phyloP scores from a whole-genome alignment of 2,888 invertebrate genomes.

The Chaitophorus viminalis region DNA sequence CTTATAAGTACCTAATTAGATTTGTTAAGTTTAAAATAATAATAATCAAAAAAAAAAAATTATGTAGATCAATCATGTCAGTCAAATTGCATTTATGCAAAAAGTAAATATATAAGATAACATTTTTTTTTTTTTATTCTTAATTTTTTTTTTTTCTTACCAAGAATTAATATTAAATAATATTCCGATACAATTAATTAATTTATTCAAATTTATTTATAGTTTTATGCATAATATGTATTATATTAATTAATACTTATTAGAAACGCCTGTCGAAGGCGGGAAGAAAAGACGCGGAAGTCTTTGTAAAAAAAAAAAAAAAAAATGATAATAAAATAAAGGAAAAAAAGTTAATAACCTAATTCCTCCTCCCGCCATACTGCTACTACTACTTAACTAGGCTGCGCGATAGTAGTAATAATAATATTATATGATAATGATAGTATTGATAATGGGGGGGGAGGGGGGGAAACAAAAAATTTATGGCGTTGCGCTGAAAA shows the following conservation, averaged over 20 bases:
- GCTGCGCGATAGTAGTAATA: background rate
- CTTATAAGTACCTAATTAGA: constrained; percentile 52
- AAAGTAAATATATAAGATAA: constrained; percentile 58
- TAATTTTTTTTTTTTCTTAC: constrained; percentile 27
- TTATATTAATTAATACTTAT: background rate
- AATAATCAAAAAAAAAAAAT: constrained; percentile 49
- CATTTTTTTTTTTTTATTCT: constrained; percentile 14
- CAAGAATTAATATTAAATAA: constrained; percentile 27
- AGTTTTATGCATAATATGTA: background rate
- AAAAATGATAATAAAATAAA: background rate
- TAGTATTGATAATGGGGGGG: too few species aligned
- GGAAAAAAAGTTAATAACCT: background rate
- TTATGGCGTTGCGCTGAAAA: background rate
- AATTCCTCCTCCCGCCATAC: background rate
- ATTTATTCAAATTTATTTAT: background rate
- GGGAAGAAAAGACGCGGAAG: background rate
- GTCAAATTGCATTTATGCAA: constrained; percentile 58
- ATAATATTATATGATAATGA: too few species aligned
- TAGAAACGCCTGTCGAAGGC: background rate
- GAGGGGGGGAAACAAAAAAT: too few species aligned
- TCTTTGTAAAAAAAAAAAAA: background rate
- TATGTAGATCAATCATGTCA: constrained; percentile 59
- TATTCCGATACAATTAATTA: constrained; percentile 24
- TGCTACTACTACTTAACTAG: background rate
- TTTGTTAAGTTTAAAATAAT: constrained; percentile 54